A percentile compares a stretch with the other conserved stretches of the same genome.
phyloP scores from a whole-genome alignment of 2,888 invertebrate genomes.

The Mythimna impura region DNA sequence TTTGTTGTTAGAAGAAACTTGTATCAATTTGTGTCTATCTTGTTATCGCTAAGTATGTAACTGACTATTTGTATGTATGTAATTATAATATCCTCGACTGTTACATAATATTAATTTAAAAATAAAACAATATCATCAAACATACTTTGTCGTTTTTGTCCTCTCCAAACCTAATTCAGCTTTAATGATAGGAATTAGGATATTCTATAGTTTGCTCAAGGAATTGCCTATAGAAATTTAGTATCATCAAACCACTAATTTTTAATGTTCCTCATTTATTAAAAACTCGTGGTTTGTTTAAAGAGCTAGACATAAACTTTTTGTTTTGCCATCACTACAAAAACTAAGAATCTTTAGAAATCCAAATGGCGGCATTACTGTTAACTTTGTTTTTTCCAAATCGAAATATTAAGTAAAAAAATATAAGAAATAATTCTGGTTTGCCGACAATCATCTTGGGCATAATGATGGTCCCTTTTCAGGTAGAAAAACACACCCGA shows the following conservation, averaged over 20 bases:
- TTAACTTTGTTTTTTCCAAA: conserved; percentile 81
- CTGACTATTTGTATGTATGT: conserved; percentile 69
- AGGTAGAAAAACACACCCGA: conserved; percentile 88
- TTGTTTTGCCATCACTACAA: conserved; percentile 74
- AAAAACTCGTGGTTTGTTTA: conserved; percentile 76
- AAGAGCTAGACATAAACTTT: conserved; percentile 73
- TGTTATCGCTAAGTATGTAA: conserved; percentile 70
- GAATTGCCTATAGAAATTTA: conserved; percentile 54
- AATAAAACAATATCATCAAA: conserved; percentile 79
- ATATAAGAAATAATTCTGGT: conserved; percentile 83
- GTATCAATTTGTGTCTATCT: conserved; percentile 44
- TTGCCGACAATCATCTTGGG: conserved; percentile 87
- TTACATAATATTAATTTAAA: conserved; percentile 81
- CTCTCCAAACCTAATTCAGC: conserved; percentile 32
- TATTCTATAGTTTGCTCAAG: conserved; percentile 65
- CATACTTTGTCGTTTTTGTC: conserved; percentile 62
- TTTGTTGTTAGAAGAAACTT: conserved; percentile 45
- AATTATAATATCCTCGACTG: conserved; percentile 80
- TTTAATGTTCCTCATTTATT: conserved; percentile 67
- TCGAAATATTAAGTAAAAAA: conserved; percentile 81
- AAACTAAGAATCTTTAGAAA: conserved; percentile 74
- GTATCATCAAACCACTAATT: conserved; percentile 67
- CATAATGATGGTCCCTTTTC: conserved; percentile 88
- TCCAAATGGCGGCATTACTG: conserved; percentile 78
- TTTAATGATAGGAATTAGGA: conserved; percentile 38